A percentile compares a stretch with the other conserved stretches of the same genome.
Evolutionary conservation across 2,888 invertebrate species (phyloP).

Genomic region (Papilio demoleus): DNA sequence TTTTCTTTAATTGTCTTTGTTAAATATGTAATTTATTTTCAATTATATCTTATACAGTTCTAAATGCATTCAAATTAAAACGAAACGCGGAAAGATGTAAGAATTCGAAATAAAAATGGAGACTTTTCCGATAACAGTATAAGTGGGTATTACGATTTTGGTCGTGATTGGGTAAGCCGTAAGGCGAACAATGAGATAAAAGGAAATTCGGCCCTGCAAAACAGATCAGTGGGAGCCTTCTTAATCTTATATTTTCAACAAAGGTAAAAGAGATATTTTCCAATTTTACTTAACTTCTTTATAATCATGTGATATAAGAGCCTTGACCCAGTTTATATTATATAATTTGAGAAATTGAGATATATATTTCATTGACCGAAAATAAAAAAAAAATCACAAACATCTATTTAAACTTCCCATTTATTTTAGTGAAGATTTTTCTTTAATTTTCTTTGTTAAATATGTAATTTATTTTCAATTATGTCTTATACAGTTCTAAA

Average conservation of each 20-base stretch:
- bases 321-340: not conserved
- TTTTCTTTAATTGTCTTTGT: too few species aligned
- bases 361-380: too few species aligned
- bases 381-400: too few species aligned
- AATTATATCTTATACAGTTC: not conserved
- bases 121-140: constrained; percentile 35
- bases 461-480: too few species aligned
- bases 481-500: too few species aligned
- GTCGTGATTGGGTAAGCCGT: constrained; percentile 39
- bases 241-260: constrained; percentile 38
- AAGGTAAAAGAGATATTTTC: constrained; percentile 35
- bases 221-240: constrained; percentile 34
- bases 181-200: constrained; percentile 40
- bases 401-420: too few species aligned
- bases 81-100: constrained; percentile 19
- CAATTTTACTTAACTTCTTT: constrained; percentile 36
- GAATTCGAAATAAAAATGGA: constrained; percentile 25
- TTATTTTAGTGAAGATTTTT: too few species aligned
- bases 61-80: constrained; percentile 17
- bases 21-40: not conserved
- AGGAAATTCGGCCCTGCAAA: constrained; percentile 33
- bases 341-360: not conserved
- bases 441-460: too few species aligned
- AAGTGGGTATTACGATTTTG: constrained; percentile 37
- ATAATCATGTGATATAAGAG: constrained; percentile 29